Evolutionary conservation across 2,888 invertebrate genomes (phyloP).

Genomic region (Saturnia japonica): DNA sequence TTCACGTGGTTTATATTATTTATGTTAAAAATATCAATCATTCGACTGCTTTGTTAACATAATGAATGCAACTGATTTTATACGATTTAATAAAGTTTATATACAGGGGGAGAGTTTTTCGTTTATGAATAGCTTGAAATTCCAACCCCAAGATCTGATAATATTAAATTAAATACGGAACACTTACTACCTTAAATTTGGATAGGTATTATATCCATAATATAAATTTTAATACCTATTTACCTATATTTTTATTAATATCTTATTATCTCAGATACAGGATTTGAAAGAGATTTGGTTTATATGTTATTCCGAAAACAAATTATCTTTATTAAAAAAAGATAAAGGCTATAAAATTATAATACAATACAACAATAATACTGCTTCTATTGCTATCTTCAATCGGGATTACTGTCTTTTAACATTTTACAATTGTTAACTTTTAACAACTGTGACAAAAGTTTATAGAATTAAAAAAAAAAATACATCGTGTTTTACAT

Average conservation of each 20-base stretch:
- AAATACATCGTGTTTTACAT: no score
- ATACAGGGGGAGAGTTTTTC: slow-evolving; percentile 3
- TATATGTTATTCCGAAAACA: not conserved
- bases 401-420: not conserved
- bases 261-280: not conserved
- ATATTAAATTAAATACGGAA: slow-evolving; percentile 1
- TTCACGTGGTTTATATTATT: not conserved
- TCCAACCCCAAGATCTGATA: slow-evolving; percentile 7
- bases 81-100: not conserved
- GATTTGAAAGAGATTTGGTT: no score
- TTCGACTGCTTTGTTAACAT: not conserved
- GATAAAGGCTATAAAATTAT: not conserved
- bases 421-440: not conserved
- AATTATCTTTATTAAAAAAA: no score
- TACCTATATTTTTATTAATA: not conserved
- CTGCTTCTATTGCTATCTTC: not conserved
- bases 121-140: not conserved
- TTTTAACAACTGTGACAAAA: not conserved
- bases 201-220: not conserved
- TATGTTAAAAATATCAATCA: not conserved
- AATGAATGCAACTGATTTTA: not conserved
- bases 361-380: not conserved
- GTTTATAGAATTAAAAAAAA: not conserved
- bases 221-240: not conserved
- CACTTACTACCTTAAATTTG: not conserved